Percentiles rank a stretch among this genome's conserved stretches.
Conservation (phyloP, 2,113 vertebrate genomes). For the Fukomys damarensis region DNA sequence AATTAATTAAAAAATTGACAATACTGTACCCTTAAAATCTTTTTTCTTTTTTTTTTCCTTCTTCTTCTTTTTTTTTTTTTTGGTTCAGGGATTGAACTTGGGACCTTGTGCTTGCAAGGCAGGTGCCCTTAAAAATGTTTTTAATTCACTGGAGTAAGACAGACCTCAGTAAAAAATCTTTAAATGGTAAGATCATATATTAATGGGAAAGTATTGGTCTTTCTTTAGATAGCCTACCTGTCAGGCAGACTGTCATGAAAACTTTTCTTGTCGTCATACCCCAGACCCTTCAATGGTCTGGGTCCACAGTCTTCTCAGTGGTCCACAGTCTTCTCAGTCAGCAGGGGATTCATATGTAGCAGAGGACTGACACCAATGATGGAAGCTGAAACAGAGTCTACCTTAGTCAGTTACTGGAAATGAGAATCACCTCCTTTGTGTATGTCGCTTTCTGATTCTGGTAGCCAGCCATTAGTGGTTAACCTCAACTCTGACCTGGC, state of each 20-base stretch:
- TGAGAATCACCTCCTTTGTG: background rate
- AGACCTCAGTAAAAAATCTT: background rate
- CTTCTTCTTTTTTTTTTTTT: no score
- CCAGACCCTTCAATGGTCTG: background rate
- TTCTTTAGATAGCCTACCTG: background rate
- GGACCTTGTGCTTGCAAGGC: no score
- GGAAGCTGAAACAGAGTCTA: background rate
- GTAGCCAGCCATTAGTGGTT: background rate
- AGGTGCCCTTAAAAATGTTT: no score
- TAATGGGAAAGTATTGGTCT: background rate
- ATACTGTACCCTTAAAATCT: background rate
- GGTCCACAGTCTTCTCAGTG: no score
- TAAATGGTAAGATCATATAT: background rate
- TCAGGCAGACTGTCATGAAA: background rate
- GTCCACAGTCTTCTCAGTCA: background rate
- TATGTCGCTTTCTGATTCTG: background rate
- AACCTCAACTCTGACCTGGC: constrained; percentile 50
- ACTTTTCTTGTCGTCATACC: background rate
- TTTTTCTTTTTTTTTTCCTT: no score
- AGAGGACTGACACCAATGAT: background rate
- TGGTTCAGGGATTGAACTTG: no score
- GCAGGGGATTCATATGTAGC: background rate
- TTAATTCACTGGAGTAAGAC: background rate
- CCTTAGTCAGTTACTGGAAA: background rate
- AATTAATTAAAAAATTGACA: background rate